phyloP scores from a whole-genome alignment of 2,113 vertebrate species.

The Recurvirostra avosetta region DNA sequence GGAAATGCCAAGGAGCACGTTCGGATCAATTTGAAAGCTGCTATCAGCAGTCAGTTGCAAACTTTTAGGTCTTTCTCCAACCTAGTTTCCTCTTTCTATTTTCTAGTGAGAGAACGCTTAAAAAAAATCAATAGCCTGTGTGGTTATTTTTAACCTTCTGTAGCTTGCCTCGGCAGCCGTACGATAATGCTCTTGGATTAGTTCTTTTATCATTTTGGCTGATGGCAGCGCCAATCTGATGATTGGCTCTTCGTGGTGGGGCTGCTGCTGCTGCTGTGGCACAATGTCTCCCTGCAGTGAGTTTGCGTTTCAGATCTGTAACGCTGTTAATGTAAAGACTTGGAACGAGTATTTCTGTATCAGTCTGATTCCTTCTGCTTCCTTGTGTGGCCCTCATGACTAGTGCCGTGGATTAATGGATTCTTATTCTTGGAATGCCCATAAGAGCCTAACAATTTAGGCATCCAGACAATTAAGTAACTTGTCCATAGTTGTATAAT shows the following conservation, averaged over 20 bases:
- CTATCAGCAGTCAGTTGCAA: background rate
- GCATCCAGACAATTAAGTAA: background rate
- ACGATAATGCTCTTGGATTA: background rate
- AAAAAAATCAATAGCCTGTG: background rate
- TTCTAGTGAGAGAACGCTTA: background rate
- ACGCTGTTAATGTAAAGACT: background rate
- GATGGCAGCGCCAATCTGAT: background rate
- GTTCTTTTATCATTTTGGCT: background rate
- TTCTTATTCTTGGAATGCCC: background rate
- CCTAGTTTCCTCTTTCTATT: background rate
- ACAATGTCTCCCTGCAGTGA: no score
- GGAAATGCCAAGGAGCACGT: background rate
- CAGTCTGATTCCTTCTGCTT: background rate
- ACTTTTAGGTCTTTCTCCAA: background rate
- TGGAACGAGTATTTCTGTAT: accelerated
- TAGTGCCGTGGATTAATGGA: background rate
- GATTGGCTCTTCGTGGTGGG: background rate
- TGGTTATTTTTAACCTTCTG: background rate
- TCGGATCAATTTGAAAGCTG: background rate
- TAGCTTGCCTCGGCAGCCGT: background rate
- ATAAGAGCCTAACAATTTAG: background rate
- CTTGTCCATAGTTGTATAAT: accelerated
- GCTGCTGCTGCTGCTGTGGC: background rate
- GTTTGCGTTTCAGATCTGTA: background rate
- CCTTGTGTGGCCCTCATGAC: accelerated